phyloP scores from a whole-genome alignment of 2,888 invertebrate genomes.

The Melipona bicolor region DNA sequence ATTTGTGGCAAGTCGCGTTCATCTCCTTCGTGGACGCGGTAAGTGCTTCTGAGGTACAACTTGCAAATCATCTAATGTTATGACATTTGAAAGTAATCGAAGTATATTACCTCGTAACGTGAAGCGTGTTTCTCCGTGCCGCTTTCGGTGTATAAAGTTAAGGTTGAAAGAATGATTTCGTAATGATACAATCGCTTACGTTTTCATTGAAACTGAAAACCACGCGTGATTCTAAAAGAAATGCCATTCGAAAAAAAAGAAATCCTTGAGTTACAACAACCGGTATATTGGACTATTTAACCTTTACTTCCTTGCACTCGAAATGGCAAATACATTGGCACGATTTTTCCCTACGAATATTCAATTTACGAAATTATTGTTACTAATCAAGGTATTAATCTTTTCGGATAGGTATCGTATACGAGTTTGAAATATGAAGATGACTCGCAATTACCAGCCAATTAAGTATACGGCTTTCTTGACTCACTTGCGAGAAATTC shows the following conservation, averaged over 20 bases:
- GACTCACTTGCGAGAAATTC: not conserved
- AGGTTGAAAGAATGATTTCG: slow-evolving; percentile 12
- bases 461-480: not conserved
- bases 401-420: too few relatives aligned
- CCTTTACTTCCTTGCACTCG: not conserved
- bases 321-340: not conserved
- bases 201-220: slow-evolving; percentile 1
- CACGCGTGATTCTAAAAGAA: not conserved
- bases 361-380: not conserved
- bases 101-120: not conserved
- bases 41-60: slow-evolving; percentile 38
- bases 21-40: slow-evolving; percentile 32
- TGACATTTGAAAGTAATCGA: slow-evolving; percentile 27
- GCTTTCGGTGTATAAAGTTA: not conserved
- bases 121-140: not conserved
- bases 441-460: too few relatives aligned
- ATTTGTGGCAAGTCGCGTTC: slow-evolving; percentile 49
- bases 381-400: too few relatives aligned
- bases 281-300: not conserved
- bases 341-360: not conserved
- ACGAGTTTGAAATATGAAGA: too few relatives aligned
- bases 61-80: slow-evolving; percentile 38
- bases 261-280: not conserved
- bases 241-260: not conserved
- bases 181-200: not conserved